Evolutionary conservation across 2,113 vertebrate species (phyloP).

Genomic region (Martes martes): DNA sequence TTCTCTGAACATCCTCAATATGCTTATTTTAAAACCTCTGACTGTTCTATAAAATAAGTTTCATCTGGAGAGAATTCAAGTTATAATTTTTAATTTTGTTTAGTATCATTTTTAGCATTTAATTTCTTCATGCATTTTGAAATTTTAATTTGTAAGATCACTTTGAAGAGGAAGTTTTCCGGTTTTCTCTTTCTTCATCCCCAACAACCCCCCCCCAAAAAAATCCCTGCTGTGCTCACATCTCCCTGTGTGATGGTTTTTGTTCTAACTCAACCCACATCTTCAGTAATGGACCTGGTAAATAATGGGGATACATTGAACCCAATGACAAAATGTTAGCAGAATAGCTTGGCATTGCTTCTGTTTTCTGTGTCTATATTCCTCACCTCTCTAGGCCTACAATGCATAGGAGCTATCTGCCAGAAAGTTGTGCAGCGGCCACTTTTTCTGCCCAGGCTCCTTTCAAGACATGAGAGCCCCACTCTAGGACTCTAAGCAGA

Average conservation of each 20-base stretch:
- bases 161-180: background rate
- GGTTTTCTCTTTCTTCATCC: background rate
- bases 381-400: background rate
- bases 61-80: slow-evolving; percentile 57
- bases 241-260: background rate
- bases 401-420: background rate
- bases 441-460: background rate
- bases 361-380: background rate
- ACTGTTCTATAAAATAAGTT: slow-evolving; percentile 54
- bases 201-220: background rate
- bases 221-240: background rate
- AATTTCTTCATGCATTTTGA: slow-evolving; percentile 20
- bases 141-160: slow-evolving; percentile 45
- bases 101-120: slow-evolving; percentile 48
- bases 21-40: slow-evolving; percentile 60
- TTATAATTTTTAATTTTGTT: slow-evolving; percentile 55
- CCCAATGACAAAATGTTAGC: background rate
- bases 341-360: background rate
- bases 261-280: background rate
- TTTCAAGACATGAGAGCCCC: background rate
- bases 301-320: background rate
- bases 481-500: background rate
- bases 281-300: background rate
- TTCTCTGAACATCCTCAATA: slow-evolving; percentile 56
- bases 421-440: background rate